Evolutionary conservation across 2,797 vertebrate species (phyloP).

Genomic region (Fistularia commersonii): DNA sequence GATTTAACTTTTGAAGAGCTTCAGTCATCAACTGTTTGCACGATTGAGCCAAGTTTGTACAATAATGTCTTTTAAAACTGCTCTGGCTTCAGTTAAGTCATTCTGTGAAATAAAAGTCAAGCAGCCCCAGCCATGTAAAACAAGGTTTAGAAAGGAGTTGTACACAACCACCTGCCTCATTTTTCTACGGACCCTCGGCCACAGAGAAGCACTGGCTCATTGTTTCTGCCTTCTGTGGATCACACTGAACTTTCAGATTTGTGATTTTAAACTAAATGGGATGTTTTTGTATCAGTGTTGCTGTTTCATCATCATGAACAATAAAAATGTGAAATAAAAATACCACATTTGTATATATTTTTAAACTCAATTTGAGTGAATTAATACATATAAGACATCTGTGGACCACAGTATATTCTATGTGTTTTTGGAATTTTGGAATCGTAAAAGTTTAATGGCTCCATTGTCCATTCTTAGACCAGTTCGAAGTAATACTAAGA

Average conservation of each 20-base stretch:
- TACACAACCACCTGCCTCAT: slow-evolving; percentile 43
- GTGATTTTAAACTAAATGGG: slow-evolving; percentile 61
- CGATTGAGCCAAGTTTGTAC: slow-evolving; percentile 45
- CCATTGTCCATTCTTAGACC: too few relatives aligned
- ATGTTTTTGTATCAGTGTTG: slow-evolving; percentile 73
- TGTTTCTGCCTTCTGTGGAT: slow-evolving; percentile 53
- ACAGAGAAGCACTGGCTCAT: slow-evolving; percentile 35
- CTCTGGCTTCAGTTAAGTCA: slow-evolving; percentile 8
- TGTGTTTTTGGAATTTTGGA: too few relatives aligned
- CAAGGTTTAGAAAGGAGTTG: slow-evolving; percentile 24
- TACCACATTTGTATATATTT: not conserved
- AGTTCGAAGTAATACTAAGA: too few relatives aligned
- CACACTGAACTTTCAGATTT: slow-evolving; percentile 53
- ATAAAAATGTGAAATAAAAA: slow-evolving; percentile 69
- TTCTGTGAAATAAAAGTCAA: slow-evolving; percentile 8
- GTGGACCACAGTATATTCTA: too few relatives aligned
- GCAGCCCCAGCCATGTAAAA: slow-evolving; percentile 14
- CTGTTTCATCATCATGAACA: slow-evolving; percentile 71
- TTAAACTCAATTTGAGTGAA: not conserved
- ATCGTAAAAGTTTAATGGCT: too few relatives aligned
- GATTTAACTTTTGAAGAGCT: slow-evolving; percentile 10
- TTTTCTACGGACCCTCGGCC: slow-evolving; percentile 43
- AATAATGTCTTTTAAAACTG: slow-evolving; percentile 18
- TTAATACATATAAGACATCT: too few relatives aligned
- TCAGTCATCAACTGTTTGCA: slow-evolving; percentile 31